Percentiles rank a stretch among this genome's conserved stretches.
Conservation (phyloP, 2,888 invertebrate genomes). For the Lordiphosa fenestrarum region DNA sequence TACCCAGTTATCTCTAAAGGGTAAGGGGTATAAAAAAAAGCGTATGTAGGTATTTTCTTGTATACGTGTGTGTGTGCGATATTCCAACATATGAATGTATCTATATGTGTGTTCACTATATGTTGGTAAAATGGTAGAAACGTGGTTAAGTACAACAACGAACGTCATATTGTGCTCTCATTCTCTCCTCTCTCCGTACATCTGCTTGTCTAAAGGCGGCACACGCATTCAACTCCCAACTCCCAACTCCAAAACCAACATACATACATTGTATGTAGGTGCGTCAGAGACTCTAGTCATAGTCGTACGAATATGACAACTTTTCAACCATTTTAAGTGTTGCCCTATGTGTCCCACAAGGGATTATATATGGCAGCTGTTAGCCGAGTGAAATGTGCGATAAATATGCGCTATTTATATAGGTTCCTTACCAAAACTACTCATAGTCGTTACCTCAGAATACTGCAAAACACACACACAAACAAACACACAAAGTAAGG, state of each 20-base stretch:
- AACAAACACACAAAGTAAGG: background rate
- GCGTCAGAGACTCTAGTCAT: conserved; percentile 5
- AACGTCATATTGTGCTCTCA: conserved; percentile 21
- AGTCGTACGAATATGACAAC: conserved; percentile 7
- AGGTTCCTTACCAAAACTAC: conserved; percentile 9
- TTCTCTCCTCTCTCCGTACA: conserved; percentile 3
- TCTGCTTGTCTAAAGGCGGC: conserved; percentile 7
- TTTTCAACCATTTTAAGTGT: conserved; percentile 25
- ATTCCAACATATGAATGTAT: conserved; percentile 3
- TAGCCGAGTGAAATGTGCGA: conserved; percentile 7
- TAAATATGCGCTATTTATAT: conserved; percentile 18
- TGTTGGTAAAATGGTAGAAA: conserved; percentile 13
- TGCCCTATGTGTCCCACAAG: conserved; percentile 12
- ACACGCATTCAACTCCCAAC: conserved; percentile 9
- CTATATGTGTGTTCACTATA: conserved; percentile 12
- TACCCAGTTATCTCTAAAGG: background rate
- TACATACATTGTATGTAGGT: background rate
- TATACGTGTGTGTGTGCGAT: background rate
- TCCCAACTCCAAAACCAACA: conserved; percentile 2
- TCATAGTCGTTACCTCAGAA: conserved; percentile 6
- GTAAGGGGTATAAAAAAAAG: conserved; percentile 8
- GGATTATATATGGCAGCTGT: conserved; percentile 11
- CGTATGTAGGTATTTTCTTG: conserved; percentile 1
- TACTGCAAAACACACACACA: conserved; percentile 6
- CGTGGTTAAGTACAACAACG: conserved; percentile 24